A percentile compares a stretch with the other conserved stretches of the same genome.
Conservation (phyloP, 1,140 invertebrate species). For the Nasonia vitripennis region DNA sequence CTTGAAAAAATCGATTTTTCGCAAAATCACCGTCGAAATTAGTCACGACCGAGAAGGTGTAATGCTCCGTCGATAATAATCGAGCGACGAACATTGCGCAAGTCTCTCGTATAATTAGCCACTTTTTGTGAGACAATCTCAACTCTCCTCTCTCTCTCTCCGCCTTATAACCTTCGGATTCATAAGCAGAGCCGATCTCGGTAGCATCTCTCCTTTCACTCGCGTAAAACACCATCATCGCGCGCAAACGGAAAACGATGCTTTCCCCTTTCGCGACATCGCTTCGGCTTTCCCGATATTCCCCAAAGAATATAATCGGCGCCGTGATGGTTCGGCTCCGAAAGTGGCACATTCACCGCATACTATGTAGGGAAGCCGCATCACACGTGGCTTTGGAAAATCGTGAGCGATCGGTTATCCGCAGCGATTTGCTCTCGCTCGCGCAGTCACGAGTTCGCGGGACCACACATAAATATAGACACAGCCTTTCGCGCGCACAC, state of each 20-base stretch:
- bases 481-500: neutral
- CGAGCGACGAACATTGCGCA: neutral
- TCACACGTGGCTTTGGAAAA: neutral
- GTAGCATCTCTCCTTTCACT: neutral
- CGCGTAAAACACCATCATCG: neutral
- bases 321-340: neutral
- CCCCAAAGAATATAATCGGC: neutral
- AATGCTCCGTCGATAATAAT: neutral
- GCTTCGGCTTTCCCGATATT: neutral
- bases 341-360: neutral
- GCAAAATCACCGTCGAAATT: neutral
- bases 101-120: neutral
- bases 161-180: neutral
- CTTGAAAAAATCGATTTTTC: neutral
- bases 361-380: neutral
- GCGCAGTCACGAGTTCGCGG: neutral
- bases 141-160: neutral
- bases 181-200: neutral
- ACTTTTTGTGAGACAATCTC: neutral
- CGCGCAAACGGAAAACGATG: neutral
- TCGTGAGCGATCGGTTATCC: constrained; percentile 3
- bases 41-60: neutral
- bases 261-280: neutral
- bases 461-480: too few relatives aligned
- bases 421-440: neutral